Base-by-base conservation (phyloP, 2,888 invertebrate genomes). In the Lochmaea capreae region DNA sequence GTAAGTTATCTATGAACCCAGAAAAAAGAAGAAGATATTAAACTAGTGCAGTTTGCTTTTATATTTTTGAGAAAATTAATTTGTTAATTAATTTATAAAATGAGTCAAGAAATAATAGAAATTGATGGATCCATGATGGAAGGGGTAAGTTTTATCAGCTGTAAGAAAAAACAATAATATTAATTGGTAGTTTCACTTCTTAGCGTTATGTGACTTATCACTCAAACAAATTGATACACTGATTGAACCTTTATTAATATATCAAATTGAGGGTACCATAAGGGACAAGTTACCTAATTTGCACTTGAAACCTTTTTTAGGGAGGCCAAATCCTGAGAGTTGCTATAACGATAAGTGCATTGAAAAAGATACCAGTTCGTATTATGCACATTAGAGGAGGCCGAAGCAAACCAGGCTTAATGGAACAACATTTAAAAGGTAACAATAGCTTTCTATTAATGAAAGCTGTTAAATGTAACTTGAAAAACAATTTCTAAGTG, bases 261-360 rank as follows among this genome's bases (percentile, higher is more conserved):
- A 33, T 33, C 5, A 33, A 33, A 33, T 33, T 33, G 1, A 33
- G 33, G 1, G 33, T 33, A 33, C 0, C 0, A 5, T 33, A 33
- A 4, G 33, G 8, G 5, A 33, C 5, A 33, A 33, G 33, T 33
- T 33, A 33, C 8, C 33, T 33, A 33, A 33, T 33, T 33, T 8
- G 33, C 33, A 33, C 33, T 33, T 33, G 33, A 33, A 33, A 8
- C 8, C 8, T 5, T 33, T 33, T 62, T 43, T 79, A 96, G 95
- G 97, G 97, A 72, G 97, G 97, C 0, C 97, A 98, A 89, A 95
- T 97, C 75, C 88, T 97, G 39, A 90, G 97, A 73, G 93, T 94
- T 84, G 92, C 96, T 0, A 87, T 95, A 33, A 92, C 94, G 10
- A 86, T 97, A 39, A 95, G 96, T 84, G 93, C 94, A 73, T 89